Evolutionary conservation across 2,888 invertebrate genomes (phyloP).

Genomic region (Trypoxylon attenuatum): DNA sequence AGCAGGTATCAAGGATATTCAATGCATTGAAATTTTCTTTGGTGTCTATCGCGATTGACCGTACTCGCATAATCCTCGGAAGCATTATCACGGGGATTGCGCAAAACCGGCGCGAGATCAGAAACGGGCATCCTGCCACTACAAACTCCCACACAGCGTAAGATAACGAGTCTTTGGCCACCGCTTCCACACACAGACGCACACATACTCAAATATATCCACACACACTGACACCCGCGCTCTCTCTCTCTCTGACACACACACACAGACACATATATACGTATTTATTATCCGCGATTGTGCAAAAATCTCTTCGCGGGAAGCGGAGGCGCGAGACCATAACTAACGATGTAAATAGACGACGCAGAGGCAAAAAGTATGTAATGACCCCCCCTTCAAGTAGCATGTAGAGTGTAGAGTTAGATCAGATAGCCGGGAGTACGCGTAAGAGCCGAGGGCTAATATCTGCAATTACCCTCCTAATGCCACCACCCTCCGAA

Average conservation of each 20-base stretch:
- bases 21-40: too few relatives aligned
- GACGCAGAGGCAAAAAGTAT: slow-evolving; percentile 45
- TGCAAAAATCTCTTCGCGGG: slow-evolving; percentile 37
- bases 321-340: slow-evolving; percentile 42
- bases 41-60: background rate
- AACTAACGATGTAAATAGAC: slow-evolving; percentile 56
- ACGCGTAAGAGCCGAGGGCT: slow-evolving; percentile 27
- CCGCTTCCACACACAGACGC: slow-evolving; percentile 48
- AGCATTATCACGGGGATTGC: background rate
- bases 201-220: too few relatives aligned
- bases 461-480: too few relatives aligned
- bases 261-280: too few relatives aligned
- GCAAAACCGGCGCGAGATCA: slow-evolving; percentile 3
- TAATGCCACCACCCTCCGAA: too few relatives aligned
- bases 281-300: slow-evolving; percentile 47
- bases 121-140: slow-evolving; percentile 29
- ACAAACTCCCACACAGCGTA: slow-evolving; percentile 17
- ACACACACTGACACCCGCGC: too few relatives aligned
- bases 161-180: slow-evolving; percentile 40
- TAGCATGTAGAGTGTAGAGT: slow-evolving; percentile 35
- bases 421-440: slow-evolving; percentile 41
- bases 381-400: slow-evolving; percentile 34
- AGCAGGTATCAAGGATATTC: background rate
- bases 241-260: too few relatives aligned
- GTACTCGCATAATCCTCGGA: background rate